These are phyloP conservation scores for Neodiprion virginianus DNA, from an alignment of 1,140 invertebrate genomes.

Conservation along the genomic window DNA sequence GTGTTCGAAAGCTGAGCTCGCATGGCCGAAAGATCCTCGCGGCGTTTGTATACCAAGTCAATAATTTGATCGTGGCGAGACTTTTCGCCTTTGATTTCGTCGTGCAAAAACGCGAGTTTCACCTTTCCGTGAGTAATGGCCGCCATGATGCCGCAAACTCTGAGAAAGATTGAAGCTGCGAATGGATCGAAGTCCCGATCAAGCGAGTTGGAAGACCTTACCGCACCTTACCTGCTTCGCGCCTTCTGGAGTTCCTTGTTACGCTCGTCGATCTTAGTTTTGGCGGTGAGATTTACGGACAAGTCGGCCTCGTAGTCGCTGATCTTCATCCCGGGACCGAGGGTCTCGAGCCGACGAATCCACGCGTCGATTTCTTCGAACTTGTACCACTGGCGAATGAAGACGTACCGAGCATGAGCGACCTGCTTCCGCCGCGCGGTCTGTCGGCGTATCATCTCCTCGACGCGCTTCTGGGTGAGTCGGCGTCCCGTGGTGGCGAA, in stretches of 20 bases:
- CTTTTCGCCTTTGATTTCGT: slow-evolving; percentile 22
- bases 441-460: slow-evolving; percentile 35
- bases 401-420: slow-evolving; percentile 23
- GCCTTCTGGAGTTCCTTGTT: slow-evolving; percentile 39
- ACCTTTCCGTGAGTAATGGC: slow-evolving; percentile 18
- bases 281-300: slow-evolving; percentile 24
- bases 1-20: slow-evolving; percentile 22
- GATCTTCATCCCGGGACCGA: slow-evolving; percentile 38
- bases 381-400: slow-evolving; percentile 26
- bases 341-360: slow-evolving; percentile 28
- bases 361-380: slow-evolving; percentile 26
- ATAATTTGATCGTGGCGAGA: neutral
- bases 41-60: slow-evolving; percentile 19
- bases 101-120: slow-evolving; percentile 19
- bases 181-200: neutral
- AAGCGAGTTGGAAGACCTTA: slow-evolving; percentile 15
- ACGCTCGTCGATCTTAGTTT: slow-evolving; percentile 37
- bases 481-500: slow-evolving; percentile 33
- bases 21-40: slow-evolving; percentile 24
- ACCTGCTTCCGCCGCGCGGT: slow-evolving; percentile 17
- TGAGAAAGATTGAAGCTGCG: slow-evolving; percentile 37
- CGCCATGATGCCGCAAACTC: slow-evolving; percentile 29
- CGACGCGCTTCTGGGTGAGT: slow-evolving; percentile 33
- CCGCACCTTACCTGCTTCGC: slow-evolving; percentile 32
- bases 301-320: slow-evolving; percentile 36